phyloP scores from a whole-genome alignment of 2,113 vertebrate genomes.

The Naja naja region DNA sequence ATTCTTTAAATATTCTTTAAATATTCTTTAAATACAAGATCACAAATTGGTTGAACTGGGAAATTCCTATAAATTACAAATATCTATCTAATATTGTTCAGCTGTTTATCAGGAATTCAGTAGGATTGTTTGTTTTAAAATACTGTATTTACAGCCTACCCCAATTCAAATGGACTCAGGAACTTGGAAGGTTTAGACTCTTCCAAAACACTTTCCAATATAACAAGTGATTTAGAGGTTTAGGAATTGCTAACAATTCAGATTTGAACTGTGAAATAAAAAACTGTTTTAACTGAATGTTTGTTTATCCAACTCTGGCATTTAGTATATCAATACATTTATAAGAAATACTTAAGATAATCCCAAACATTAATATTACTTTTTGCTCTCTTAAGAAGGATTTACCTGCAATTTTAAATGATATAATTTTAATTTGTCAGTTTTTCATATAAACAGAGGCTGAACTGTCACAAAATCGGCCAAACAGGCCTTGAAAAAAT shows the following conservation, averaged over 20 bases:
- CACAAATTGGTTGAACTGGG: too few species aligned
- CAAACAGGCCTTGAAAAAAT: background rate
- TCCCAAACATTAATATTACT: background rate
- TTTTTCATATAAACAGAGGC: background rate
- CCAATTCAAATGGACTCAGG: background rate
- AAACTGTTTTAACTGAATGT: background rate
- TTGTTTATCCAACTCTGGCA: background rate
- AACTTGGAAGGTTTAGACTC: background rate
- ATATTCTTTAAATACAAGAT: background rate
- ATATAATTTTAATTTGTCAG: background rate
- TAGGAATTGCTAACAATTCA: background rate
- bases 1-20: background rate
- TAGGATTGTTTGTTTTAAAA: background rate
- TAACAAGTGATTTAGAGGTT: background rate
- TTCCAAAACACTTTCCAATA: background rate
- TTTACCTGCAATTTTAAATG: background rate
- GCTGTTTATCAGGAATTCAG: background rate
- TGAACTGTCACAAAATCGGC: background rate
- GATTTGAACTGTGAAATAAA: background rate
- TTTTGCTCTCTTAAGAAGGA: background rate
- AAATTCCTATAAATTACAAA: background rate
- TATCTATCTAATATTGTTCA: background rate
- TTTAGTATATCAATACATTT: background rate
- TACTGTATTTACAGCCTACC: background rate
- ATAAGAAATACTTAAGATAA: background rate